Percentiles rank a stretch among this genome's conserved stretches.
Conservation (phyloP, 2,797 vertebrate species). For the Ptychobarbus kaznakovi region DNA sequence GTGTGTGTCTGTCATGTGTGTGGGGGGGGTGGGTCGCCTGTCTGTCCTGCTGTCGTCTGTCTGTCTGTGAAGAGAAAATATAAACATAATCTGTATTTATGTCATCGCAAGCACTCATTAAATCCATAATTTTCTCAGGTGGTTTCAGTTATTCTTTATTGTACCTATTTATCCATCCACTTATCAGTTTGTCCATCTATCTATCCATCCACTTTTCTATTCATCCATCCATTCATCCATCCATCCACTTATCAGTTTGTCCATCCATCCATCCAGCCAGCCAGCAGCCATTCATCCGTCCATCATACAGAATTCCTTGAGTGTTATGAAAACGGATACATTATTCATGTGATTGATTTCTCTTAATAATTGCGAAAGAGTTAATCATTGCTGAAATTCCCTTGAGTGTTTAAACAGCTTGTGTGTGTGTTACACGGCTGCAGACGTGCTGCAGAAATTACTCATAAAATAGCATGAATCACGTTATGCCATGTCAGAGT, state of each 20-base stretch:
- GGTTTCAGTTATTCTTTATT: not conserved
- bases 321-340: conserved; percentile 65
- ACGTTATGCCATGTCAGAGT: not conserved
- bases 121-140: not conserved
- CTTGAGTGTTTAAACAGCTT: conserved; percentile 7
- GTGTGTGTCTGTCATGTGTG: not conserved
- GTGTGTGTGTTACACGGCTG: conserved; percentile 4
- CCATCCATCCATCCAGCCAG: not conserved
- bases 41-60: not conserved
- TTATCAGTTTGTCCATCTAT: not conserved
- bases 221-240: conserved; percentile 49
- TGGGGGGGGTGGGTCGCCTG: too few species aligned
- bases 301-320: conserved; percentile 27
- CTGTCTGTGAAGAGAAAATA: not conserved
- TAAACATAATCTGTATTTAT: not conserved
- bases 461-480: conserved; percentile 6
- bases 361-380: conserved; percentile 70
- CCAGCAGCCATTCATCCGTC: conserved; percentile 55
- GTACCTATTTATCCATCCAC: conserved; percentile 28
- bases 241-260: conserved; percentile 27
- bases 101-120: not conserved
- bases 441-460: not conserved
- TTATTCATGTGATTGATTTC: conserved; percentile 76
- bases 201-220: not conserved
- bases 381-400: conserved; percentile 71